A percentile compares a stretch with the other conserved stretches of the same genome.
phyloP scores from a whole-genome alignment of 1,140 invertebrate genomes.

The Leucophenga varia region DNA sequence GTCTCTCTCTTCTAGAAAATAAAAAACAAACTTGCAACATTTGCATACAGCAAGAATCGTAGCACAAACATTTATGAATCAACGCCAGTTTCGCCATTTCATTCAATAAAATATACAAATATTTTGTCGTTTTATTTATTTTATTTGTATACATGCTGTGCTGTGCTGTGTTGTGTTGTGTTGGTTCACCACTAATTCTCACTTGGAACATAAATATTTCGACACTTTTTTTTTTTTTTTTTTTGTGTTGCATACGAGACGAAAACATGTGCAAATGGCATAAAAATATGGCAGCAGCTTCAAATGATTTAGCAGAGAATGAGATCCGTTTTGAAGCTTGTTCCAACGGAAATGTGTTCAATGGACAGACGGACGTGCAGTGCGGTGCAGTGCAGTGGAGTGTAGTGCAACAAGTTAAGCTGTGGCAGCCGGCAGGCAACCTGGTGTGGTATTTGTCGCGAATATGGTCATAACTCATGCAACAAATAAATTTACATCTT shows the following conservation, averaged over 20 bases:
- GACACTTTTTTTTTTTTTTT: too few relatives aligned
- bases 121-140: conserved; percentile 8
- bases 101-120: conserved; percentile 44
- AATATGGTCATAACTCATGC: conserved; percentile 54
- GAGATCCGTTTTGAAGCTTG: background rate
- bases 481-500: conserved; percentile 43
- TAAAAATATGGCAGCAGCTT: conserved; percentile 44
- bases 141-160: background rate
- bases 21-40: too few relatives aligned
- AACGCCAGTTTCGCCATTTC: conserved; percentile 48
- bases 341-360: conserved; percentile 9
- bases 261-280: conserved; percentile 46
- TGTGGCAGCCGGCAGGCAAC: too few relatives aligned
- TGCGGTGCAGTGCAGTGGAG: background rate
- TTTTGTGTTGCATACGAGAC: conserved; percentile 45
- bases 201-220: conserved; percentile 49
- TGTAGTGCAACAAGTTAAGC: conserved; percentile 7
- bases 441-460: conserved; percentile 33
- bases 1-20: too few relatives aligned
- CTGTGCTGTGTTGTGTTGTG: conserved; percentile 24
- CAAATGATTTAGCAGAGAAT: background rate
- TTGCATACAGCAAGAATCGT: conserved; percentile 1
- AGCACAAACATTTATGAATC: conserved; percentile 51
- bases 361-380: conserved; percentile 39
- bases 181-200: conserved; percentile 42